Evolutionary conservation across 2,113 vertebrate species (phyloP), one percentile per base, ranked within the genome.

Genomic region (Heterocephalus glaber): DNA sequence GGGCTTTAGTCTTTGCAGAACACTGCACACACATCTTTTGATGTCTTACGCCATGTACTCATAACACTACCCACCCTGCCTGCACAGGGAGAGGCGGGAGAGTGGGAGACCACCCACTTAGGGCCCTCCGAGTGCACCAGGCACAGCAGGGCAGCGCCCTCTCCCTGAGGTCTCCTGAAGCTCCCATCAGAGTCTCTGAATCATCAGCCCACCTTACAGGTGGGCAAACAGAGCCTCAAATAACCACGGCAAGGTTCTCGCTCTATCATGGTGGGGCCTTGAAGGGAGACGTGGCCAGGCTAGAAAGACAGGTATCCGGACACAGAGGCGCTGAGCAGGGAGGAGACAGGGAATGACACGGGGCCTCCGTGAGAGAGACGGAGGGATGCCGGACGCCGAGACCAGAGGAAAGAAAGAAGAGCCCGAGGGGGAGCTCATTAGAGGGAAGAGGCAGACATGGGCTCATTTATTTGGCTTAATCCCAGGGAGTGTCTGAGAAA

Each of bases 1-100:
- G 56, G 13, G 20, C 86, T 95, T 63, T n/a, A 82, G 49, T 90
- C 72, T 72, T 47, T 61, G 80, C 58, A n/a, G 86, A 91, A 61
- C 41, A 8, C 28, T 10, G 33, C 10, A 66, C 56, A 74, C 70
- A 41, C 33, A 49, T 4, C 30, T 58, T 95, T 83, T 97, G 92
- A 96, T 74, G 94, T 94, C 82, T 72, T 35, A 11, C 0, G n/a
- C 63, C 68, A 41, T 30, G 56, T 1, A 86, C 80, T 74, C 92
- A 52, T n/a, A 72, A 79, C 44, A 70, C n/a, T 16, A 47, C 7
- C 58, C 11, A 65, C 49, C 66, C 76, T 22, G 63, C 3, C 33
- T 2, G 41, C 20, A 20, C 24, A 49, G 9, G 65, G 66, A 49
- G 24, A 52, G 4, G 82, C 11, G 79, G 11, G 41, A 7, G 54